Evolutionary conservation across 2,888 invertebrate genomes (phyloP).

Genomic region (Mechanitis mazaeus): DNA sequence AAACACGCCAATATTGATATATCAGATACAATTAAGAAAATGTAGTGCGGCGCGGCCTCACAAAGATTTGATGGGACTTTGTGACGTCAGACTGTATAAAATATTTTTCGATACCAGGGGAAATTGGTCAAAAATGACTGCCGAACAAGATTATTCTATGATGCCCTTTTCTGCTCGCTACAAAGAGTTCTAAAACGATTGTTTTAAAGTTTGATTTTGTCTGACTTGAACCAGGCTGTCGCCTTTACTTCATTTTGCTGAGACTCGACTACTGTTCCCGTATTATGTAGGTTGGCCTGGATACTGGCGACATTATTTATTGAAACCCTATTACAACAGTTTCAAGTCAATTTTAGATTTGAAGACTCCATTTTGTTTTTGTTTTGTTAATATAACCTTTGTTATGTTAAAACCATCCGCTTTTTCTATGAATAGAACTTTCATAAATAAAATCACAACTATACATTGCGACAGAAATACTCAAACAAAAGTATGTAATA

Average conservation of each 20-base stretch:
- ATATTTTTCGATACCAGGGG: slow-evolving; percentile 63
- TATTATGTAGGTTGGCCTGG: slow-evolving; percentile 39
- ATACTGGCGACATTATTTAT: slow-evolving; percentile 31
- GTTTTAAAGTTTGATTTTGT: slow-evolving; percentile 42
- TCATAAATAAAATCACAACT: background rate
- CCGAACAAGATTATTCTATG: slow-evolving; percentile 57
- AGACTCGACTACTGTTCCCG: slow-evolving; percentile 43
- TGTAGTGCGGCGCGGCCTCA: slow-evolving; percentile 18
- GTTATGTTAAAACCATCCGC: background rate
- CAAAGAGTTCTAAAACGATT: slow-evolving; percentile 33
- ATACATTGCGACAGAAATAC: too few relatives aligned
- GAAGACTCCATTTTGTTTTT: slow-evolving; percentile 15
- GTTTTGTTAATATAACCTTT: too few relatives aligned
- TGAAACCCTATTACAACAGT: slow-evolving; percentile 37
- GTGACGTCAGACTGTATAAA: slow-evolving; percentile 48
- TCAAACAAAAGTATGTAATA: too few relatives aligned
- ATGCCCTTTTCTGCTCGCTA: slow-evolving; percentile 30
- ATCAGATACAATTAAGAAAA: slow-evolving; percentile 27
- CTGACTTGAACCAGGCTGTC: slow-evolving; percentile 31
- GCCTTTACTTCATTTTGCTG: slow-evolving; percentile 34
- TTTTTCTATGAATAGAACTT: background rate
- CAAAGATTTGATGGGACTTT: slow-evolving; percentile 41
- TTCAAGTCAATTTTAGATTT: slow-evolving; percentile 38
- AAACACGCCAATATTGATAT: slow-evolving; percentile 19
- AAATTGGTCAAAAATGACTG: slow-evolving; percentile 68